Base-by-base conservation (phyloP, 2,113 vertebrate genomes). In the Syngnathus floridae region DNA sequence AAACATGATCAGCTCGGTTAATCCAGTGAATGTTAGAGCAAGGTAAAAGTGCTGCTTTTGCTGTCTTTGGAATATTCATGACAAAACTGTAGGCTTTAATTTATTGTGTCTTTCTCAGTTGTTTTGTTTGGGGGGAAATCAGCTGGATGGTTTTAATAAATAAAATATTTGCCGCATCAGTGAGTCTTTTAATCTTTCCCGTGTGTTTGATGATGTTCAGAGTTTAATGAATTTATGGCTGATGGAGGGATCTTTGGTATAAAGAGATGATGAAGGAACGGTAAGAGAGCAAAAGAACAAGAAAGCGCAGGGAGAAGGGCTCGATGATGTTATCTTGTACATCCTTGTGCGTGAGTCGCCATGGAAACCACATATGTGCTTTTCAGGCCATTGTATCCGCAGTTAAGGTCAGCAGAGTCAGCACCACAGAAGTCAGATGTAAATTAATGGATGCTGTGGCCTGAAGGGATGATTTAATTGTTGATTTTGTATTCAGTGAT, bases 121-220 rank as follows among this genome's bases (percentile, higher is more conserved):
- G 77, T 82, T 86, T 82, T 83, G 72, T 79, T 77, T 56, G 54
- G 52, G 64, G 81, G 77, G 52, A 66, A 74, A 77, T 70, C 73
- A 76, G 62, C 75, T 72, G 79, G 68, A 80, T 82, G 64, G 71
- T 84, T 83, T 84, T 84, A 74, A 81, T 78, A 70, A 86, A 89
- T 86, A 86, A 88, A 87, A 64, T 72, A 82, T 86, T 86, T 82
- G 66, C 62, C 58, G 77, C 75, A 75, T 67, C 37, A 69, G 22
- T 58, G 64, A 21, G 58, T 41, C 36, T 60, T 41, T 11, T 19
- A 37, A 35, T 37, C 17, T 9, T 36, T 36, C 2, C 16, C 37
- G 3, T 19, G 56, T 64, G 46, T 77, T 55, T 65, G 48, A 72
- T 74, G 36, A 65, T 54, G 54, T 67, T 51, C 45, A 14, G 13